These are phyloP conservation scores for Carcharodon carcharias DNA, from an alignment of 2,797 vertebrate genomes.

Conservation along the genomic window DNA sequence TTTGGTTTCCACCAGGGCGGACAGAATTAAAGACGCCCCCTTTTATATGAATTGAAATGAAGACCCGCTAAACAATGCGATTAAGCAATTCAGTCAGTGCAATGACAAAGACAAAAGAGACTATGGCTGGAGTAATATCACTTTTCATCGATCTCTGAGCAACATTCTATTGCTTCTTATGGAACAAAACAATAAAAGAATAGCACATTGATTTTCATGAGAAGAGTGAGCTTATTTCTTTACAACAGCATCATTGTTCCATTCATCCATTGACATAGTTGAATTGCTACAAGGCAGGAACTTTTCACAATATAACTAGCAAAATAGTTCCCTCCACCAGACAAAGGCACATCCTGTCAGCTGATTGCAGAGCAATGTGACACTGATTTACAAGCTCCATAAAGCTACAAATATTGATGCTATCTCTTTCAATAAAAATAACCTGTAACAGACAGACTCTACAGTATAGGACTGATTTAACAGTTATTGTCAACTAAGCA, in stretches of 20 bases:
- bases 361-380: not conserved
- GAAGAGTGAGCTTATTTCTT: slow-evolving; percentile 17
- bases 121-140: slow-evolving; percentile 14
- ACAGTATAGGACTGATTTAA: not conserved
- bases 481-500: no score
- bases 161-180: slow-evolving; percentile 32
- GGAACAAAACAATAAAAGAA: slow-evolving; percentile 34
- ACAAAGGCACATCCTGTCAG: not conserved
- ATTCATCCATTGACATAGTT: slow-evolving; percentile 26
- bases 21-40: not conserved
- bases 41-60: not conserved
- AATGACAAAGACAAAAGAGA: not conserved
- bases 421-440: not conserved
- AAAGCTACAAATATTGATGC: slow-evolving; percentile 12
- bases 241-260: slow-evolving; percentile 10
- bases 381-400: slow-evolving; percentile 20
- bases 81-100: not conserved
- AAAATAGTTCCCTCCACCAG: not conserved
- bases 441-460: not conserved
- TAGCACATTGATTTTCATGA: slow-evolving; percentile 33
- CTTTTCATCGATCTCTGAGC: slow-evolving; percentile 22
- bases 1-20: not conserved
- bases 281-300: not conserved
- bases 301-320: slow-evolving; percentile 12
- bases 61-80: slow-evolving; percentile 14